Evolutionary conservation across 2,888 invertebrate species (phyloP).

Genomic region (Gymnocheta viridis): DNA sequence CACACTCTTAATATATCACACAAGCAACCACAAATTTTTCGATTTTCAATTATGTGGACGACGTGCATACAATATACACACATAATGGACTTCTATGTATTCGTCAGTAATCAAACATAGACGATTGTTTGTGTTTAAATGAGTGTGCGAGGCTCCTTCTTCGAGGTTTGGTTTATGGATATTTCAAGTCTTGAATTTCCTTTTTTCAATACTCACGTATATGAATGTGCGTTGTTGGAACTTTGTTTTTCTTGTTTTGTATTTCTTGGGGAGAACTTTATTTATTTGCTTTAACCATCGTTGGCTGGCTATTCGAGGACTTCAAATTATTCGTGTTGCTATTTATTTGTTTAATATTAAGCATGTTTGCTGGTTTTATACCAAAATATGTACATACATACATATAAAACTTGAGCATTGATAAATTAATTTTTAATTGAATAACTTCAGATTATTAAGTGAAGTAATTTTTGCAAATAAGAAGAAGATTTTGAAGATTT

Average conservation of each 20-base stretch:
- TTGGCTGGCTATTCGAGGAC: constrained; percentile 36
- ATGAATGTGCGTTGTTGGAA: not conserved
- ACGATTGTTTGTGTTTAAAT: constrained; percentile 37
- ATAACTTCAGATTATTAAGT: not conserved
- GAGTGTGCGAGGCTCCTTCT: not conserved
- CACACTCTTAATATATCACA: not conserved
- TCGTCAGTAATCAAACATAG: constrained; percentile 58
- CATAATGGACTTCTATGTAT: not conserved
- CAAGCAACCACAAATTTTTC: not conserved
- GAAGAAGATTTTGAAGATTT: too few relatives aligned
- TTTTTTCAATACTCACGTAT: not conserved
- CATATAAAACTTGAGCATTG: not conserved
- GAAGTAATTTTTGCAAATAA: too few relatives aligned
- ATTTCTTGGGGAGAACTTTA: constrained; percentile 54
- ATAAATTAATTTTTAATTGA: not conserved
- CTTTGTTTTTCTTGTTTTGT: constrained; percentile 31
- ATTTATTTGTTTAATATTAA: constrained; percentile 53
- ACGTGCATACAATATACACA: too few relatives aligned
- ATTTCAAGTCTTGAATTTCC: constrained; percentile 37
- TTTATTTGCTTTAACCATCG: constrained; percentile 62
- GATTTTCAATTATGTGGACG: not conserved
- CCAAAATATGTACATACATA: too few relatives aligned
- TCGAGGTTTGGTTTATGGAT: constrained; percentile 18
- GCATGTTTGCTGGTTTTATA: not conserved
- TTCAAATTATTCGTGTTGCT: constrained; percentile 17